phyloP scores from a whole-genome alignment of 2,888 invertebrate species.

The Patella ulyssiponensis region DNA sequence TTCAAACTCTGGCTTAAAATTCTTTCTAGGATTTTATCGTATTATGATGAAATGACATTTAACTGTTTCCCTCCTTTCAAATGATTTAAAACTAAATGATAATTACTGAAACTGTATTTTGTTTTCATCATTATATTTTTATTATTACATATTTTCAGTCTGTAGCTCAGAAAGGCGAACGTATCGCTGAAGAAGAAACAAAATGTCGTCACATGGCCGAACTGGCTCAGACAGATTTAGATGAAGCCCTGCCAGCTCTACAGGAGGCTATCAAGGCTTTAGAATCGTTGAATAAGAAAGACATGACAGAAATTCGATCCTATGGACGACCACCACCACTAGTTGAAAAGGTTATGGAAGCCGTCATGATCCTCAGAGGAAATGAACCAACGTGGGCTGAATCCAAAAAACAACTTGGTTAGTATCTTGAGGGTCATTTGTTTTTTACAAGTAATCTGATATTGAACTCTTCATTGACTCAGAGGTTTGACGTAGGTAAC shows the following conservation, averaged over 20 bases:
- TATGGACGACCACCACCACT: conserved; percentile 89
- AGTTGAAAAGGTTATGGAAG: conserved; percentile 89
- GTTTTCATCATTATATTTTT: no score
- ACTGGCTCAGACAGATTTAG: conserved; percentile 86
- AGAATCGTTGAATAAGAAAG: conserved; percentile 70
- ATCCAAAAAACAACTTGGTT: conserved; percentile 86
- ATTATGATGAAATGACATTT: no score
- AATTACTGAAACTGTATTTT: no score
- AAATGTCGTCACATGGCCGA: conserved; percentile 87
- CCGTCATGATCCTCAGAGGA: conserved; percentile 86
- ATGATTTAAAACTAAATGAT: no score
- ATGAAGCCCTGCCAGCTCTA: conserved; percentile 88
- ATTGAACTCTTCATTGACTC: no score
- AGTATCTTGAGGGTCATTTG: conserved; percentile 14
- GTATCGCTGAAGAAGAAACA: conserved; percentile 85
- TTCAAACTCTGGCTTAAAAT: no score
- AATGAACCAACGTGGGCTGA: conserved; percentile 89
- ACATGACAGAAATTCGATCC: conserved; percentile 89
- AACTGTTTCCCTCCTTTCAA: no score
- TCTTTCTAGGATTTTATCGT: no score
- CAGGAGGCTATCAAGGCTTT: conserved; percentile 82
- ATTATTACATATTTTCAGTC: conserved; percentile 52
- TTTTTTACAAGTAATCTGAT: no score
- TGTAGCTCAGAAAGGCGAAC: conserved; percentile 80
- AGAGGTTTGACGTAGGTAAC: no score